Evolutionary conservation across 2,888 invertebrate species (phyloP).

Genomic region (Macroteleia sp.): DNA sequence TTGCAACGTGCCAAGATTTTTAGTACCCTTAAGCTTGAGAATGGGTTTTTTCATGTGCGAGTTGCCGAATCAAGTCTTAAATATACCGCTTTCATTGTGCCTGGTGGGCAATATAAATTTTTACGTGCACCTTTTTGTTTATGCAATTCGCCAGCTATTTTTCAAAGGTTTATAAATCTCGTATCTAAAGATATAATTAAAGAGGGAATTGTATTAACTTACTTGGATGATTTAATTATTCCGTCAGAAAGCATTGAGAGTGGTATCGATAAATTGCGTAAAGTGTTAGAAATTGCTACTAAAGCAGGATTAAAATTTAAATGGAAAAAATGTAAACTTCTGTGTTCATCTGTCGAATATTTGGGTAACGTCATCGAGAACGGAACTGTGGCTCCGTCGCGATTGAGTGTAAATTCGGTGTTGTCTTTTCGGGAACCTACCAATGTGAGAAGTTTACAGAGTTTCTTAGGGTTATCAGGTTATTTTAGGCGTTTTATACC

Average conservation of each 20-base stretch:
- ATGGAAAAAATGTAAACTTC: not conserved
- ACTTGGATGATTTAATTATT: not conserved
- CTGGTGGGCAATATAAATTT: not conserved
- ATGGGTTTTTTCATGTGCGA: too few species aligned
- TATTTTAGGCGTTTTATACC: not conserved
- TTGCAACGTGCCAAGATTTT: conserved; percentile 19
- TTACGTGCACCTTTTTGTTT: not conserved
- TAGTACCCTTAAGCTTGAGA: conserved; percentile 4
- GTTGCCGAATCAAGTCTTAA: too few species aligned
- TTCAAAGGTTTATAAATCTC: not conserved
- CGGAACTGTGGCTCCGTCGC: not conserved
- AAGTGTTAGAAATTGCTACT: not conserved
- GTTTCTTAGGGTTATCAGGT: not conserved
- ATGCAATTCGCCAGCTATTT: not conserved
- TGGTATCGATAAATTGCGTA: not conserved
- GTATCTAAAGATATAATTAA: not conserved
- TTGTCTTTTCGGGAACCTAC: not conserved
- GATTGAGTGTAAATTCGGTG: not conserved
- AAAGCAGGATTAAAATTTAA: not conserved
- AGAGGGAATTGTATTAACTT: not conserved
- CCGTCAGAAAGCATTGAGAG: not conserved
- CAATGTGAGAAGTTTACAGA: not conserved
- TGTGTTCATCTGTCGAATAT: not conserved
- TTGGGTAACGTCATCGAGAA: not conserved
- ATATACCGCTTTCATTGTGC: conserved; percentile 32